These are phyloP conservation scores for Apotomis turbidana DNA, from an alignment of 2,888 invertebrate species.

Conservation along the genomic window DNA sequence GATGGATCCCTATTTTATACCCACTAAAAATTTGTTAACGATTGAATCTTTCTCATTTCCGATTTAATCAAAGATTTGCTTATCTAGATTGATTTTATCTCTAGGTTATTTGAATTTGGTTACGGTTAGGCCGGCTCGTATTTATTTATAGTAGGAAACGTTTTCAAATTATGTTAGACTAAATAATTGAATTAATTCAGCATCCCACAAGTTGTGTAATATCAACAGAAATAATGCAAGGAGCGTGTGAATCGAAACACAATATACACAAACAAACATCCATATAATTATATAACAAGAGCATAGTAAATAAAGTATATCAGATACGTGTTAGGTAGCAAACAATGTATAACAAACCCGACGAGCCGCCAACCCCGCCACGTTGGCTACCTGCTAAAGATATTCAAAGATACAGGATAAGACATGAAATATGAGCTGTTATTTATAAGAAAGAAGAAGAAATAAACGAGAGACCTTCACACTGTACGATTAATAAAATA, in stretches of 20 bases:
- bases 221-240: too few relatives aligned
- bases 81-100: slow-evolving; percentile 11
- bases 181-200: too few relatives aligned
- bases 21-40: background rate
- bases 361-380: background rate
- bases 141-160: background rate
- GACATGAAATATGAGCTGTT: slow-evolving; percentile 12
- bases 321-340: too few relatives aligned
- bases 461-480: background rate
- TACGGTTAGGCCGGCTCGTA: background rate
- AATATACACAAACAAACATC: too few relatives aligned
- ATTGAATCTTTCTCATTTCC: slow-evolving; percentile 26
- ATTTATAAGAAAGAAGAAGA: slow-evolving; percentile 13
- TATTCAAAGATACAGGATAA: slow-evolving; percentile 19
- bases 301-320: too few relatives aligned
- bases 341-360: background rate
- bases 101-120: slow-evolving; percentile 20
- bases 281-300: too few relatives aligned
- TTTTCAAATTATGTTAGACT: background rate
- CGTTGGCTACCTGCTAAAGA: slow-evolving; percentile 16
- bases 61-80: slow-evolving; percentile 7
- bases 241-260: too few relatives aligned
- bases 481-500: background rate
- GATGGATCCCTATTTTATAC: background rate
- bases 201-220: too few relatives aligned